A percentile compares a stretch with the other conserved stretches of the same genome.
These are phyloP conservation scores for Glaucidium brasilianum DNA, from an alignment of 2,113 vertebrate genomes.

Conservation along the genomic window DNA sequence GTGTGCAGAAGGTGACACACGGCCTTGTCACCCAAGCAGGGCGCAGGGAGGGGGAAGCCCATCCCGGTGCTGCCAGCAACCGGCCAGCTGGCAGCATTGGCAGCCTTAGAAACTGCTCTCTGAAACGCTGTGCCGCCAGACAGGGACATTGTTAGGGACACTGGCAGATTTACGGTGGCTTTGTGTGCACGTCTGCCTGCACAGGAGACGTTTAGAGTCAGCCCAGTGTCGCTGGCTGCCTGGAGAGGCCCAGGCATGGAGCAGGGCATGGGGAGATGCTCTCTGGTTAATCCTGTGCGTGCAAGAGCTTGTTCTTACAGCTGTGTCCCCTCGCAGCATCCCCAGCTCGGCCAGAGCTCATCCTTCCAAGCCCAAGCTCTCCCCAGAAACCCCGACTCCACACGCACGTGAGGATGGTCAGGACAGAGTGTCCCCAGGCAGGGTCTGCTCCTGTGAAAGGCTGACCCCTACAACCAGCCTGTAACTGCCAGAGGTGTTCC, in stretches of 20 bases:
- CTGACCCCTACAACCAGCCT: too few relatives aligned
- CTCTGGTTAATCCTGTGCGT: neutral
- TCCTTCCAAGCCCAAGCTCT: neutral
- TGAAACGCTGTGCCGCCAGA: accelerated
- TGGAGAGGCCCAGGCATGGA: neutral
- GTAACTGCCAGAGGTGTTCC: neutral
- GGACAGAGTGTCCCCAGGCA: neutral
- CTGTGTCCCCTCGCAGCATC: neutral
- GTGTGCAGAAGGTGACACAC: neutral
- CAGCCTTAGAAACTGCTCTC: neutral
- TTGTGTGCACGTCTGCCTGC: neutral
- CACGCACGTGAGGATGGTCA: accelerated
- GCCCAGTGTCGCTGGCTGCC: neutral
- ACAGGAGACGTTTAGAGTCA: neutral
- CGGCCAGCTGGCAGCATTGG: neutral
- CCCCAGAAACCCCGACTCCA: neutral
- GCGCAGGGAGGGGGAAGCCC: neutral
- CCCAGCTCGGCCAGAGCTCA: neutral
- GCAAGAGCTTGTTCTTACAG: neutral
- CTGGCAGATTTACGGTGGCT: neutral
- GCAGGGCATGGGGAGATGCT: neutral
- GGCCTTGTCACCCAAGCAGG: neutral
- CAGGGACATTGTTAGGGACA: neutral
- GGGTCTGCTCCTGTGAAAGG: neutral
- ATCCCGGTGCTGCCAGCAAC: neutral